Percentiles rank a stretch among this genome's conserved stretches.
These are phyloP conservation scores for Synergus japonicus DNA, from an alignment of 2,888 invertebrate genomes.

Conservation along the genomic window DNA sequence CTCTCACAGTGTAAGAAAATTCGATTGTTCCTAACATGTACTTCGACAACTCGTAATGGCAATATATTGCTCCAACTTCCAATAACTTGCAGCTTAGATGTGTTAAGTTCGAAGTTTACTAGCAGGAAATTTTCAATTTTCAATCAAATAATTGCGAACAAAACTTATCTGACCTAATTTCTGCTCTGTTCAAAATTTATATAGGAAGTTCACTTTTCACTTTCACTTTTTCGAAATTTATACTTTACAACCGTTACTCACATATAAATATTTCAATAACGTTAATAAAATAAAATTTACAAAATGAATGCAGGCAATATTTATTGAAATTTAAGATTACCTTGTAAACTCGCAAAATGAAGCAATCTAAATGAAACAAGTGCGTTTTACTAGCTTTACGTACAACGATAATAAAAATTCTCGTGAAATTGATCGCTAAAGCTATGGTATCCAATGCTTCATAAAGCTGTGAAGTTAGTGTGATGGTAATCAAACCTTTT, in stretches of 20 bases:
- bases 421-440: constrained; percentile 54
- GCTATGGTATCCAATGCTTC: constrained; percentile 48
- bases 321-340: constrained; percentile 37
- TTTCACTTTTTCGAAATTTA: no score
- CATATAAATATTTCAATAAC: neutral
- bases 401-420: constrained; percentile 57
- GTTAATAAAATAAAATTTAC: neutral
- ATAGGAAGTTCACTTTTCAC: no score
- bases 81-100: neutral
- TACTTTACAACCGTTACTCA: no score
- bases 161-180: no score
- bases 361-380: constrained; percentile 62
- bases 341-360: constrained; percentile 52
- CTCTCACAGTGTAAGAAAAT: neutral
- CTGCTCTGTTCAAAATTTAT: no score
- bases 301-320: neutral
- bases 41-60: neutral
- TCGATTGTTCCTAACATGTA: neutral
- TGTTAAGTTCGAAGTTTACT: neutral
- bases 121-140: neutral
- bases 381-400: constrained; percentile 58
- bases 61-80: neutral
- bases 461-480: constrained; percentile 51
- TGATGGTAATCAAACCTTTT: neutral
- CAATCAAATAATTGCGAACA: neutral